Evolutionary conservation across 64 coral and sea anemone species (phyloP), one percentile per base, ranked within the genome.

Genomic region (Hydrozoanthus tunicans): DNA sequence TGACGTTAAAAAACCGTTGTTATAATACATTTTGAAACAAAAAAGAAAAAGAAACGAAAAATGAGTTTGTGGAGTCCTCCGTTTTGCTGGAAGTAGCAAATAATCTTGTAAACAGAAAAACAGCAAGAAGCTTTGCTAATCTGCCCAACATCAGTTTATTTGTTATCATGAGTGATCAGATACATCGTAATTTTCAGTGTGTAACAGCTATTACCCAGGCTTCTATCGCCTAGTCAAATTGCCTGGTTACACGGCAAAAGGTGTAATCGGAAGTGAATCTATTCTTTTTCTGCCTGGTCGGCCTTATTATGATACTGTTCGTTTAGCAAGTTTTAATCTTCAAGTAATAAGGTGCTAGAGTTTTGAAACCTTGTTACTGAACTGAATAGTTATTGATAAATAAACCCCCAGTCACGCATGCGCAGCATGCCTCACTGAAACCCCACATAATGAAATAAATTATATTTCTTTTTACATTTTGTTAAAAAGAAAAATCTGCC

Each of bases 311-410:
- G 12, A 62, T 13, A 81, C 55, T 51, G 61, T 15, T 63, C 24
- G 27, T 81, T 6, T 64, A 82, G 27, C 9, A 62, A 73, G 84
- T 88, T 74, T 88, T 59, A 7, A 88, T 14, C 25, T 83, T 83
- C 17, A 66, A 63, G 27, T 63, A 17, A 72, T 85, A 72, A 20
- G 25, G 3, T 60, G 54, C 68, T 59, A 88, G 69, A 51, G 55
- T 88, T 88, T 88, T 88, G 68, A 88, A 88, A 70, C 56, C 84
- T 51, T 8, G 67, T 59, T 59, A 51, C 11, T 11, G 69, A 25
- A 73, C 58, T 88, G 60, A 74, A 58, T 75, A 73, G 10, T 12
- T 60, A 58, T 58, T 72, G 58, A 72, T 56, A 54, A 0, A 5
- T 73, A 14, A 75, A 88, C 65, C 65, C 68, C 7, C 56, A 4